Percentiles rank a stretch among this genome's conserved stretches.
These are phyloP conservation scores for Pollenia angustigena DNA, from an alignment of 2,888 invertebrate genomes.

Conservation along the genomic window DNA sequence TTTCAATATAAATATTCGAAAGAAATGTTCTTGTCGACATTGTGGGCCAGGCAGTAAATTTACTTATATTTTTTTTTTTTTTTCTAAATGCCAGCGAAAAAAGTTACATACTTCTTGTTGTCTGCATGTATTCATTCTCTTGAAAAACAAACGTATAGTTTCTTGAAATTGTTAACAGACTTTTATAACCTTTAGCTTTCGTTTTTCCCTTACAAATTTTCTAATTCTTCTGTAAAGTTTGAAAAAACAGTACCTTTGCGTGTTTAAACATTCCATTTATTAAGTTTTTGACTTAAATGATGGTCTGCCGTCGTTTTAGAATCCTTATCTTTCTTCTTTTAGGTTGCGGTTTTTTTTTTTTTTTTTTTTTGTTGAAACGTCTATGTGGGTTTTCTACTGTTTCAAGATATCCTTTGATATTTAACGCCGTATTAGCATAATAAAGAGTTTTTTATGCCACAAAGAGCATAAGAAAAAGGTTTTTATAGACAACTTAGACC, in stretches of 20 bases:
- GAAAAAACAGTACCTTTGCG: constrained; percentile 36
- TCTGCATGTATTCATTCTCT: neutral
- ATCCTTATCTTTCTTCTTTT: constrained; percentile 9
- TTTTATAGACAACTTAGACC: constrained; percentile 2
- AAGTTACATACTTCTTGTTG: neutral
- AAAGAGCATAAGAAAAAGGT: neutral
- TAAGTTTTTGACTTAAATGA: constrained; percentile 43
- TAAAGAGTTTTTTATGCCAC: constrained; percentile 9
- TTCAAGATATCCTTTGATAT: constrained; percentile 20
- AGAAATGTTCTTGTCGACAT: too few relatives aligned
- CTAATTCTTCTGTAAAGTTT: neutral
- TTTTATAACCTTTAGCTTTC: constrained; percentile 4
- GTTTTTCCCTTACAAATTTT: constrained; percentile 3
- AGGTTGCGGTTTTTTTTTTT: neutral
- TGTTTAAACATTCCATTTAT: constrained; percentile 25
- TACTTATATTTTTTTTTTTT: neutral
- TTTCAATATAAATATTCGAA: too few relatives aligned
- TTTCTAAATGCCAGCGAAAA: neutral
- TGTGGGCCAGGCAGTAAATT: too few relatives aligned
- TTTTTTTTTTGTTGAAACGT: constrained; percentile 13
- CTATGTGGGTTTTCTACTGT: constrained; percentile 15
- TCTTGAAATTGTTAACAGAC: constrained; percentile 22
- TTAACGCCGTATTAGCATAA: constrained; percentile 36
- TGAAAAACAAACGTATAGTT: neutral
- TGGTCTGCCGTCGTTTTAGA: constrained; percentile 5